Conservation (phyloP, 2,113 vertebrate species). For the Pipa parva region DNA sequence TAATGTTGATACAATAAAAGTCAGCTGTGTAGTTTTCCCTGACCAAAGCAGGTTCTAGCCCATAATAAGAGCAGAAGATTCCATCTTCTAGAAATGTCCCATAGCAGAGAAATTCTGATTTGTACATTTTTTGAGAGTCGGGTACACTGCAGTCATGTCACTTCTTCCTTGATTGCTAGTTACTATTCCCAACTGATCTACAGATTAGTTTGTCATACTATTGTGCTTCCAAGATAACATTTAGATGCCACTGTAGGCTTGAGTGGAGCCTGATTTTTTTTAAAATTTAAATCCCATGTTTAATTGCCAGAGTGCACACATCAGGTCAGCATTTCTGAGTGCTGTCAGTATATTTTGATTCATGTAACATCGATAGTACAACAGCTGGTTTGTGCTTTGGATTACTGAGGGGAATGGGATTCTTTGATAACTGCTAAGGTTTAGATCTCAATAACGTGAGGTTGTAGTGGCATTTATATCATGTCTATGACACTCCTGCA, state of each 20-base stretch:
- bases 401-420: slow-evolving; percentile 54
- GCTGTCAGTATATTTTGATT: slow-evolving; percentile 60
- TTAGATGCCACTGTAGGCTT: neutral
- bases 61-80: too few relatives aligned
- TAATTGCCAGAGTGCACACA: slow-evolving; percentile 43
- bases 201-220: too few relatives aligned
- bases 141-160: too few relatives aligned
- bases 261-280: slow-evolving; percentile 44
- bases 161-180: too few relatives aligned
- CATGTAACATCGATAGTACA: slow-evolving; percentile 50
- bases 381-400: slow-evolving; percentile 62
- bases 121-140: too few relatives aligned
- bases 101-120: too few relatives aligned
- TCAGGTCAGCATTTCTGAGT: slow-evolving; percentile 75
- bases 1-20: too few relatives aligned
- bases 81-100: too few relatives aligned
- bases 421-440: slow-evolving; percentile 61
- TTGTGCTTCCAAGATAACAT: neutral
- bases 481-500: too few relatives aligned
- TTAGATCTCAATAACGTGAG: slow-evolving; percentile 49
- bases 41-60: too few relatives aligned
- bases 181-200: too few relatives aligned
- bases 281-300: slow-evolving; percentile 44
- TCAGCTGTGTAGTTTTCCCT: too few relatives aligned
- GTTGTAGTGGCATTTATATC: neutral